These are phyloP conservation scores for Acipenser ruthenus DNA, from an alignment of 2,797 vertebrate genomes.

Conservation along the genomic window DNA sequence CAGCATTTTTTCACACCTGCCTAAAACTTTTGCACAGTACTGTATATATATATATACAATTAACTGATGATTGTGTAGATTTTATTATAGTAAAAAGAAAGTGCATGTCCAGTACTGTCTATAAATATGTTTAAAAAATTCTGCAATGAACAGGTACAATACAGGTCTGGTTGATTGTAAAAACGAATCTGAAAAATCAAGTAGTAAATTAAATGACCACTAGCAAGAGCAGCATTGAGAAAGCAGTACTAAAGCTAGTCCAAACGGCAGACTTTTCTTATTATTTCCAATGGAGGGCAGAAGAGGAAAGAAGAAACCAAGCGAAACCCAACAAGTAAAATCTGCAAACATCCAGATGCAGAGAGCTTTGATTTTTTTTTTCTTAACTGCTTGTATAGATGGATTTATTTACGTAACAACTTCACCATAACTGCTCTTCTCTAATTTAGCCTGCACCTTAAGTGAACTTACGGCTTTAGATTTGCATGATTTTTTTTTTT, in stretches of 20 bases:
- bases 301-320: slow-evolving; percentile 59
- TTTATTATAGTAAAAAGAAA: background rate
- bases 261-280: slow-evolving; percentile 30
- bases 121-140: slow-evolving; percentile 25
- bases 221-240: background rate
- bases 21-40: no score
- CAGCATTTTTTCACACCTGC: no score
- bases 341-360: background rate
- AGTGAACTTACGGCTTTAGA: slow-evolving; percentile 36
- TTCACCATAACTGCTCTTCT: slow-evolving; percentile 12
- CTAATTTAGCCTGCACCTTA: slow-evolving; percentile 31
- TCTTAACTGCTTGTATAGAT: background rate
- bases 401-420: slow-evolving; percentile 6
- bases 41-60: no score
- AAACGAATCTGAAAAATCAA: background rate
- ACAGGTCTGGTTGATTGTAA: slow-evolving; percentile 3
- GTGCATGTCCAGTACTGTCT: background rate
- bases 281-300: slow-evolving; percentile 66
- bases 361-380: no score
- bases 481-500: slow-evolving; percentile 43
- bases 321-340: slow-evolving; percentile 12
- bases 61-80: no score
- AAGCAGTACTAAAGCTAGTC: background rate
- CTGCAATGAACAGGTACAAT: slow-evolving; percentile 18
- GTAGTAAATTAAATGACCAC: no score